A percentile compares a stretch with the other conserved stretches of the same genome.
These are phyloP conservation scores for Augochlora pura DNA, from an alignment of 1,140 invertebrate genomes.

Conservation along the genomic window DNA sequence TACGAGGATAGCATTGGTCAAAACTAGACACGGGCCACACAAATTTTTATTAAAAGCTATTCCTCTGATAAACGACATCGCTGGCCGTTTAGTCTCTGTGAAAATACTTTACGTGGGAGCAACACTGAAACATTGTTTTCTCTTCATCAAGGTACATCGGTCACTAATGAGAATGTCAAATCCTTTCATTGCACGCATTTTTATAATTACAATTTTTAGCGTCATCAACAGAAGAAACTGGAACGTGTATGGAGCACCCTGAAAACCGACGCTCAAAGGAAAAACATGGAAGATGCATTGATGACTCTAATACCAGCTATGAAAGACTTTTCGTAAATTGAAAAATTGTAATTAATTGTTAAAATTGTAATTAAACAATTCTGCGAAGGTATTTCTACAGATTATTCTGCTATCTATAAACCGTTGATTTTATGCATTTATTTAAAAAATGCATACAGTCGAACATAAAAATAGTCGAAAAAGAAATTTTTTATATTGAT, in stretches of 20 bases:
- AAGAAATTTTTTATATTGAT: too few species aligned
- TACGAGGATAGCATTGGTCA: constrained; percentile 87
- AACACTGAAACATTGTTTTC: constrained; percentile 89
- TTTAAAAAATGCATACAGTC: too few species aligned
- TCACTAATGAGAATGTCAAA: background rate
- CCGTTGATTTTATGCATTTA: too few species aligned
- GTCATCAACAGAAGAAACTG: constrained; percentile 83
- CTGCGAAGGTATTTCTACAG: background rate
- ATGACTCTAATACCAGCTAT: constrained; percentile 73
- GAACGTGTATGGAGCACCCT: constrained; percentile 81
- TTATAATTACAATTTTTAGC: constrained; percentile 71
- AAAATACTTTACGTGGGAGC: constrained; percentile 87
- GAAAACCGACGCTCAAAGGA: constrained; percentile 78
- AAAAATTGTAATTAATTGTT: background rate
- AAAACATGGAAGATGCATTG: constrained; percentile 72
- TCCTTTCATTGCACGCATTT: background rate
- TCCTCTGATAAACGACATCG: constrained; percentile 84
- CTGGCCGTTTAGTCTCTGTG: constrained; percentile 82
- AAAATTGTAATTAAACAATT: background rate
- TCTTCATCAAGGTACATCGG: constrained; percentile 82
- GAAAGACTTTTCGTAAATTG: constrained; percentile 70
- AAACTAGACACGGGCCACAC: constrained; percentile 87
- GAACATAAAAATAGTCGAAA: too few species aligned
- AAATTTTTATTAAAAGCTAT: constrained; percentile 84
- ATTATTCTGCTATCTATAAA: too few species aligned